phyloP scores from a whole-genome alignment of 1,140 invertebrate genomes.

The Drosophila equinoxialis region DNA sequence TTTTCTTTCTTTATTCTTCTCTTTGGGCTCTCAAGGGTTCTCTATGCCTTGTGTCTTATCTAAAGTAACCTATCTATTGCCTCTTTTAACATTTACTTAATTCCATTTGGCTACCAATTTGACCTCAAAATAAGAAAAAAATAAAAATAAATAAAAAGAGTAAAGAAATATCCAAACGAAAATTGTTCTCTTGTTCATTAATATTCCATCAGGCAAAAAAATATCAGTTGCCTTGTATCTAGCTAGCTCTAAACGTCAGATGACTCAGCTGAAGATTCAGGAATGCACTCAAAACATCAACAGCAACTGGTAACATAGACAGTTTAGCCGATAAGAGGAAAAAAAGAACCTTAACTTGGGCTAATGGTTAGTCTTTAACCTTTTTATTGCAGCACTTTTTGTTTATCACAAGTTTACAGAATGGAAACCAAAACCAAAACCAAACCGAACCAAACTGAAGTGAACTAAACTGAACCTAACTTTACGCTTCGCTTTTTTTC shows the following conservation, averaged over 20 bases:
- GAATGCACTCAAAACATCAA: constrained; percentile 31
- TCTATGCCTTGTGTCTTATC: not conserved
- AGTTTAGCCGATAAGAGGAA: constrained; percentile 22
- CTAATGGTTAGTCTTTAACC: constrained; percentile 79
- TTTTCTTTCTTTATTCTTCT: not conserved
- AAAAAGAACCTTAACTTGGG: constrained; percentile 59
- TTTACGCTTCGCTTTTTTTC: constrained; percentile 34
- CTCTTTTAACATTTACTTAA: constrained; percentile 26
- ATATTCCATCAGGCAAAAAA: constrained; percentile 63
- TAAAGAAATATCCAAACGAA: not conserved
- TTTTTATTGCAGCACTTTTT: constrained; percentile 73
- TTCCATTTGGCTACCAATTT: constrained; percentile 68
- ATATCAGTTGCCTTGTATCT: constrained; percentile 49
- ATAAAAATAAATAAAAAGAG: too few species aligned
- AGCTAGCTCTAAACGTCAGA: constrained; percentile 20
- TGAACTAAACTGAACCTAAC: constrained; percentile 38
- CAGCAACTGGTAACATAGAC: not conserved
- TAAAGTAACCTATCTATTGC: constrained; percentile 6
- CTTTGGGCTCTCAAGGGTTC: not conserved
- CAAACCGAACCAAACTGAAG: not conserved
- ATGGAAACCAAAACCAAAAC: constrained; percentile 15
- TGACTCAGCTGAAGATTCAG: constrained; percentile 62
- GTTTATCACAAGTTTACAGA: constrained; percentile 57
- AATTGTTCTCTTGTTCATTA: constrained; percentile 58
- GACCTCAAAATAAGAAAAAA: constrained; percentile 29